Percentiles rank a stretch among this genome's conserved stretches.
Conservation (phyloP, 2,113 vertebrate species). For the Benitochromis conjunctus region DNA sequence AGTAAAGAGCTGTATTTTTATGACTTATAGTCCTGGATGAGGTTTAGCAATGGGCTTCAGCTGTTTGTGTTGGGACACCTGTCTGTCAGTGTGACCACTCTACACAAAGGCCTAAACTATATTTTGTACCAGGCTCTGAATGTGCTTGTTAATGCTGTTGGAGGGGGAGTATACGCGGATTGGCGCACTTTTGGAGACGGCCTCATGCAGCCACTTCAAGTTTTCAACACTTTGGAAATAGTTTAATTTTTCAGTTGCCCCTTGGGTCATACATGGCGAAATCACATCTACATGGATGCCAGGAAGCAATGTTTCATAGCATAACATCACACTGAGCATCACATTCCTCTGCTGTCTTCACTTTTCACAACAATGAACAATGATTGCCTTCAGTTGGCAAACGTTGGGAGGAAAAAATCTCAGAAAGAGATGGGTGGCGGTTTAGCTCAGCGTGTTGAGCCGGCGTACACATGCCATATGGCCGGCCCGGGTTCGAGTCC, state of each 20-base stretch:
- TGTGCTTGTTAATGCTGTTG: neutral
- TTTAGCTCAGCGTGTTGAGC: no score
- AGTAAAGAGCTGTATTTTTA: neutral
- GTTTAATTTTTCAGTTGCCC: neutral
- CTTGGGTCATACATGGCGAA: neutral
- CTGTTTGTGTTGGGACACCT: neutral
- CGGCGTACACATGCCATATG: no score
- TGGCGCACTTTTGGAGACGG: neutral
- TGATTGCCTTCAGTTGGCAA: neutral
- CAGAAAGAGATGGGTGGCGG: no score
- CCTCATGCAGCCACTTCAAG: neutral
- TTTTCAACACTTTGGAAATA: neutral
- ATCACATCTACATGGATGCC: neutral
- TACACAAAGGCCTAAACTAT: neutral
- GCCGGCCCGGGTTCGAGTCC: no score
- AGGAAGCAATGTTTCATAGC: neutral
- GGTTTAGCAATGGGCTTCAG: neutral
- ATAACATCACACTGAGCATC: neutral
- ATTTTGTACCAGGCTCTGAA: neutral
- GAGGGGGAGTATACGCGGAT: rapidly evolving
- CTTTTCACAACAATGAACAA: neutral
- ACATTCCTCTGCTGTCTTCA: neutral
- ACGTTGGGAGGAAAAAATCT: rapidly evolving
- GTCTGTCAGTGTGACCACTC: neutral
- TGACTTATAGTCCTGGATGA: neutral